Conservation (phyloP, 2,888 invertebrate species). For the Ashinkailepas kermadecensis region DNA sequence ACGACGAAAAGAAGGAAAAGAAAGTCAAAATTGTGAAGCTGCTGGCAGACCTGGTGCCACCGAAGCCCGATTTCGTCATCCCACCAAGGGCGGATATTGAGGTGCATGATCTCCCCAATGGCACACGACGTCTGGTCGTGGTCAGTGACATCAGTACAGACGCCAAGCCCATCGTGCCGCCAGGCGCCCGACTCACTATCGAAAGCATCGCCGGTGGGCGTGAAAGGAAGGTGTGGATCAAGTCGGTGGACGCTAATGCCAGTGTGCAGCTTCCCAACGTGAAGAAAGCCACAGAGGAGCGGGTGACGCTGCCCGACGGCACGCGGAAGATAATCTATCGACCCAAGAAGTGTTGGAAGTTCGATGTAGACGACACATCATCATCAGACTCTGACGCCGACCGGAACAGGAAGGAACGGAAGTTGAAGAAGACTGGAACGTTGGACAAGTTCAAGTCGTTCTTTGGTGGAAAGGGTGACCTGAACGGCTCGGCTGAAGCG, state of each 20-base stretch:
- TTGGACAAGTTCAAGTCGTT: conserved; percentile 12
- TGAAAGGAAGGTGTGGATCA: conserved; percentile 3
- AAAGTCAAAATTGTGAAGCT: conserved; percentile 4
- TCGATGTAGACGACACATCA: not conserved
- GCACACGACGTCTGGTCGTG: not conserved
- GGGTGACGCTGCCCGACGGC: not conserved
- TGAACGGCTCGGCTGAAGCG: not conserved
- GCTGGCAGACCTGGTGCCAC: not conserved
- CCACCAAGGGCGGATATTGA: not conserved
- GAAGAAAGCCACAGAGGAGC: conserved; percentile 8
- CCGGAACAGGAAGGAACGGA: not conserved
- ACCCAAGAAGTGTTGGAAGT: conserved; percentile 2
- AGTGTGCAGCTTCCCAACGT: conserved; percentile 2
- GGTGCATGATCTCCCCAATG: conserved; percentile 9
- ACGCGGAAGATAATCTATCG: not conserved
- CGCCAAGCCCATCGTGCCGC: not conserved
- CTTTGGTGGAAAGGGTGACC: not conserved
- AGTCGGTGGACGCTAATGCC: conserved; percentile 5
- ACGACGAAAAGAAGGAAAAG: conserved; percentile 4
- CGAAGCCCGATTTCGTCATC: not conserved
- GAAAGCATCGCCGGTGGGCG: not conserved
- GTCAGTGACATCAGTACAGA: conserved; percentile 9
- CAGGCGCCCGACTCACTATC: not conserved
- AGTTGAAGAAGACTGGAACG: not conserved
- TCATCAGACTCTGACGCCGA: conserved; percentile 3